Evolutionary conservation across 2,888 invertebrate genomes (phyloP).

Genomic region (Gisinianus flammeolus): DNA sequence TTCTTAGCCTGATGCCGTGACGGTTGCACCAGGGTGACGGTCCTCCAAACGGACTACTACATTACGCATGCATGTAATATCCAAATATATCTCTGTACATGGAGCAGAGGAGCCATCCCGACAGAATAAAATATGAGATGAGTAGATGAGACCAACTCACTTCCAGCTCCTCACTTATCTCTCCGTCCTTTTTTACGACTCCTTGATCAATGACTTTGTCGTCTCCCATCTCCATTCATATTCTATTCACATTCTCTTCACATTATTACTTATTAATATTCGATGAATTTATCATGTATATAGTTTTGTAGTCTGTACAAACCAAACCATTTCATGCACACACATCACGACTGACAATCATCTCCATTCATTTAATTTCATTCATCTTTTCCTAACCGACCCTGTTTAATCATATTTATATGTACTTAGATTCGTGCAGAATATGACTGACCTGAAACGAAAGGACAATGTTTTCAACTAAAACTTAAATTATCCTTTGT

Average conservation of each 20-base stretch:
- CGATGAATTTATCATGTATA: too few relatives aligned
- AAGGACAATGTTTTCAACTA: too few relatives aligned
- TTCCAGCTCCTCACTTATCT: not conserved
- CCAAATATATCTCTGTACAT: not conserved
- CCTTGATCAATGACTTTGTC: not conserved
- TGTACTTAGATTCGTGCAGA: too few relatives aligned
- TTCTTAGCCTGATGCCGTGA: not conserved
- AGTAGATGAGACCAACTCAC: not conserved
- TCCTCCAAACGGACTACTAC: constrained; percentile 5
- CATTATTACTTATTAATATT: too few relatives aligned
- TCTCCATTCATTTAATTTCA: too few relatives aligned
- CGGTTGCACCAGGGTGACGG: not conserved
- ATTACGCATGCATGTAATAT: constrained; percentile 10
- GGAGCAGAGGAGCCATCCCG: not conserved
- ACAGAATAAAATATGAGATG: constrained; percentile 12
- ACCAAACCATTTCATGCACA: not conserved
- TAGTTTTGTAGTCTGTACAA: too few relatives aligned
- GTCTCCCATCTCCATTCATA: not conserved
- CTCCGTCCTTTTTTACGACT: not conserved
- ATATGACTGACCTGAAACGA: too few relatives aligned
- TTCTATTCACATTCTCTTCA: too few relatives aligned
- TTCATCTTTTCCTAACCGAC: too few relatives aligned
- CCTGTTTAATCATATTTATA: too few relatives aligned
- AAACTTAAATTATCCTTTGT: too few relatives aligned
- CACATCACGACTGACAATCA: not conserved